Evolutionary conservation across 2,888 invertebrate genomes (phyloP).

Genomic region (Agriopis leucophaearia): DNA sequence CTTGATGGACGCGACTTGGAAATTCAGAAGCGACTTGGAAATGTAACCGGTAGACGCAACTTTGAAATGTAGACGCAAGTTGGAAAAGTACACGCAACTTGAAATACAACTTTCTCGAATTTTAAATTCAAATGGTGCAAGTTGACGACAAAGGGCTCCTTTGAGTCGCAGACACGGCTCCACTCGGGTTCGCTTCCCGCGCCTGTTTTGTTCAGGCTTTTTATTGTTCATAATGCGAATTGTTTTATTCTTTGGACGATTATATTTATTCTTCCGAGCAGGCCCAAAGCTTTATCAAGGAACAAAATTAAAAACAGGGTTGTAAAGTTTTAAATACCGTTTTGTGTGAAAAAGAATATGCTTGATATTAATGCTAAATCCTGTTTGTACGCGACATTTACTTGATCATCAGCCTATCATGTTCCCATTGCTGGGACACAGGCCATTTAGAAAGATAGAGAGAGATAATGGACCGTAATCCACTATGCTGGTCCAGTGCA

Average conservation of each 20-base stretch:
- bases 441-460: too few relatives aligned
- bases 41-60: conserved; percentile 2
- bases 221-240: conserved; percentile 51
- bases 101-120: conserved; percentile 68
- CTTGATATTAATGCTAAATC: conserved; percentile 22
- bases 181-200: conserved; percentile 29
- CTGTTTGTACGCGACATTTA: neutral
- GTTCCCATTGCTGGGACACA: too few relatives aligned
- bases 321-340: conserved; percentile 20
- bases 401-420: too few relatives aligned
- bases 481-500: too few relatives aligned
- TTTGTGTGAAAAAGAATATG: conserved; percentile 15
- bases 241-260: conserved; percentile 55
- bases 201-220: conserved; percentile 46
- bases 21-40: conserved; percentile 15
- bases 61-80: conserved; percentile 23
- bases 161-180: conserved; percentile 45
- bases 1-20: conserved; percentile 22
- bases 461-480: too few relatives aligned
- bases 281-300: conserved; percentile 17
- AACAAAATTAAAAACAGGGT: conserved; percentile 27
- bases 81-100: conserved; percentile 56
- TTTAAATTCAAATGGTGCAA: conserved; percentile 79
- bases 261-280: conserved; percentile 45
- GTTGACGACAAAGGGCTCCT: conserved; percentile 60